Conservation (phyloP, 2,888 invertebrate genomes). For the Plemyria rubiginata region DNA sequence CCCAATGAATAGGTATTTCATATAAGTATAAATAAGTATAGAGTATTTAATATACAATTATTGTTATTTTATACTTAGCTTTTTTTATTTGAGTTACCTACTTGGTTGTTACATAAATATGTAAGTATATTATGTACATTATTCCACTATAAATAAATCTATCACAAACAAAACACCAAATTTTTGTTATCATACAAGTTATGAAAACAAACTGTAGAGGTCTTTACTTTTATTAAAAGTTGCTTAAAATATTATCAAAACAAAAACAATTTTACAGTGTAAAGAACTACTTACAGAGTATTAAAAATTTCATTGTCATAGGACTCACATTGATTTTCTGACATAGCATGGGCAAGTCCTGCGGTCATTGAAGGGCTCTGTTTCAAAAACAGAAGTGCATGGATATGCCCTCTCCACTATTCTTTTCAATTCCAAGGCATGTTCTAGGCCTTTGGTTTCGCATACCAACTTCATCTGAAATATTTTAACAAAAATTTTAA, state of each 20-base stretch:
- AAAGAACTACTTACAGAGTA: constrained; percentile 2
- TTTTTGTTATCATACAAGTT: constrained; percentile 21
- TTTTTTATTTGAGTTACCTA: background rate
- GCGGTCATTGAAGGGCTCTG: constrained; percentile 70
- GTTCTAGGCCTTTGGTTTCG: constrained; percentile 92
- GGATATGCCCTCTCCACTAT: constrained; percentile 68
- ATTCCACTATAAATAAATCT: constrained; percentile 9
- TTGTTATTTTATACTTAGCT: constrained; percentile 20
- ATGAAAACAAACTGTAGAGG: constrained; percentile 29
- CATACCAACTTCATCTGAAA: constrained; percentile 91
- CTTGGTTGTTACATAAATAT: background rate
- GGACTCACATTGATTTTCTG: constrained; percentile 42
- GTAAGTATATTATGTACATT: constrained; percentile 16
- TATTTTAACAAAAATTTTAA: background rate
- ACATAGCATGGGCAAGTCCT: constrained; percentile 69
- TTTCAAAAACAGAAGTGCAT: constrained; percentile 60
- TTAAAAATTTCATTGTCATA: background rate
- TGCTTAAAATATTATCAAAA: constrained; percentile 12
- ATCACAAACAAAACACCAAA: background rate
- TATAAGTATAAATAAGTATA: constrained; percentile 15
- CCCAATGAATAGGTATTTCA: constrained; percentile 15
- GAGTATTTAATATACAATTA: constrained; percentile 25
- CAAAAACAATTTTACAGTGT: constrained; percentile 8
- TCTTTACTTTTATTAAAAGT: constrained; percentile 30
- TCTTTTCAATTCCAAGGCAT: constrained; percentile 84